These are phyloP conservation scores for Gyrodactylus bullatarudis DNA, from an alignment of 1,140 invertebrate genomes.

Conservation along the genomic window DNA sequence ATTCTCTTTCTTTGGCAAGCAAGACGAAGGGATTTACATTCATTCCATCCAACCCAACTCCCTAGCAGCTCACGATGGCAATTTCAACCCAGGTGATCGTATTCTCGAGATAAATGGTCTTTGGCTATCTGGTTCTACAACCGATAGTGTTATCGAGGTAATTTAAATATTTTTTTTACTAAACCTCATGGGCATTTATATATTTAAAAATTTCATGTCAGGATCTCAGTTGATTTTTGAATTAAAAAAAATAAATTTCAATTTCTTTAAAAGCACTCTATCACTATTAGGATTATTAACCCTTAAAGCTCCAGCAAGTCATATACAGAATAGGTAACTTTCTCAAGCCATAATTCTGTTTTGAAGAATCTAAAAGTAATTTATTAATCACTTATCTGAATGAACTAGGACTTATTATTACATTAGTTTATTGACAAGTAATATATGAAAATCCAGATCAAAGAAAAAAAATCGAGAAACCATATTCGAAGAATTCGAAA, in stretches of 20 bases:
- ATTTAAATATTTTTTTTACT: neutral
- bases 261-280: slow-evolving; percentile 8
- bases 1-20: neutral
- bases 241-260: neutral
- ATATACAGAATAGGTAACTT: too few species aligned
- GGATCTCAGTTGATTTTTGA: neutral
- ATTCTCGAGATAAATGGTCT: neutral
- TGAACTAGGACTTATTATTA: too few species aligned
- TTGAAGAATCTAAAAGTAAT: too few species aligned
- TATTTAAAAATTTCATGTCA: neutral
- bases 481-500: too few species aligned
- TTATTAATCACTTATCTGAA: too few species aligned
- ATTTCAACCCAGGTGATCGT: neutral
- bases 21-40: neutral
- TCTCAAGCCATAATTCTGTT: too few species aligned
- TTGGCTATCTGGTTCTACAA: neutral
- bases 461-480: too few species aligned
- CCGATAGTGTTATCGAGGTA: neutral
- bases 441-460: too few species aligned
- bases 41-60: neutral
- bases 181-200: neutral
- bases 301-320: too few species aligned
- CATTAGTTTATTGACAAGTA: too few species aligned
- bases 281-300: neutral
- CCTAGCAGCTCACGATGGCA: neutral